Evolutionary conservation across 1,140 invertebrate species (phyloP), one percentile per base, ranked within the genome.

Genomic region (Musca vetustissima): DNA sequence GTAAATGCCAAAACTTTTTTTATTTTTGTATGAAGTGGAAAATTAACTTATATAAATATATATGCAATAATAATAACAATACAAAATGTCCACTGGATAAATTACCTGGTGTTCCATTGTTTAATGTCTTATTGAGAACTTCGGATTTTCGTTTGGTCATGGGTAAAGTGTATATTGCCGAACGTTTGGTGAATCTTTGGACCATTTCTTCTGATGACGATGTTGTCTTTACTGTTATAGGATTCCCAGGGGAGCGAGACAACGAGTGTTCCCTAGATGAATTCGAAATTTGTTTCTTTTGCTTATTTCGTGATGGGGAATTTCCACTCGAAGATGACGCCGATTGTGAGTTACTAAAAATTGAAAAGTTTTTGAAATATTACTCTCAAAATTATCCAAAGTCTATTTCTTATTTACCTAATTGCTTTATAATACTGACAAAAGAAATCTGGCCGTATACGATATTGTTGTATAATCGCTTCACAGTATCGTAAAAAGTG

Each of bases 361-460:
- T 61, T 36, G 15, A 19, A 1, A 4, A 24, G 8, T 55, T 24
- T 17, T 19, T 17, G 11, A 17, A 13, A 19, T 50, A 50, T 17
- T 2, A 50, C 19, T 15, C 3, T 21, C 19, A 19, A 13, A 49
- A 14, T n/a, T 15, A 49, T 15, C 17, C 17, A 49, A 49, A 49
- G 11, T 49, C 6, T 49, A 15, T 49, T 52, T 59, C 9, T 32
- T 25, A 67, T 72, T 69, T 64, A 82, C 80, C 78, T 79, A 65
- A 81, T 71, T 25, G 81, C 79, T 69, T 79, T 81, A 61, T 80
- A 81, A 71, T 81, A 85, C 69, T 84, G 84, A 74, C 88, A 89
- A 75, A 90, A 89, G 73, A 89, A 88, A 66, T 89, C 88, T 0
- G 88, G 87, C 50, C 85, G 85, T 76, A 89, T 89, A 68, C 86